phyloP scores from a whole-genome alignment of 2,797 vertebrate species.

The Poeciliopsis gracilis region DNA sequence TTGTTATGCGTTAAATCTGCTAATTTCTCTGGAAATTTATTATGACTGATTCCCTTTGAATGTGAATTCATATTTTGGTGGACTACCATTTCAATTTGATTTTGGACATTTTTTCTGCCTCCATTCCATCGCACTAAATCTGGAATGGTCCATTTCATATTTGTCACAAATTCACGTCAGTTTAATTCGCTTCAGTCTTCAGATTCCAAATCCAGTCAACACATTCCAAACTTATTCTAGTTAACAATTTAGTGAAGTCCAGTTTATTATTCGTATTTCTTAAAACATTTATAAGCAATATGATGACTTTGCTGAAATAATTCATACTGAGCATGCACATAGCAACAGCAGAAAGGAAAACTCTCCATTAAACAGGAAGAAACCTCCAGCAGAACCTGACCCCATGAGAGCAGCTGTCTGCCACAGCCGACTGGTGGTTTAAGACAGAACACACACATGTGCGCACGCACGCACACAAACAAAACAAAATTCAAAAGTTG shows the following conservation, averaged over 20 bases:
- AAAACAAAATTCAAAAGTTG: no score
- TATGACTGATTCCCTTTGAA: background rate
- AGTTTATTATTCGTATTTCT: background rate
- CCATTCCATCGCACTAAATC: background rate
- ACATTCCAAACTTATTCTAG: background rate
- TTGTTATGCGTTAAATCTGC: background rate
- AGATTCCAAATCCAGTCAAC: background rate
- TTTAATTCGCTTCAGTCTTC: background rate
- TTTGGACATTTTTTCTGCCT: background rate
- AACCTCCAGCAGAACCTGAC: background rate
- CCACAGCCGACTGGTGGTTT: no score
- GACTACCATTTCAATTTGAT: background rate
- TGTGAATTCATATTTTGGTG: background rate
- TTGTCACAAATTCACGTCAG: background rate
- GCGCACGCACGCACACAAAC: no score
- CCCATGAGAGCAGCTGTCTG: background rate
- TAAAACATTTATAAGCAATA: background rate
- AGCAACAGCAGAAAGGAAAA: background rate
- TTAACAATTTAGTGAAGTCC: background rate
- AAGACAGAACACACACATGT: no score
- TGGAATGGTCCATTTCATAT: background rate
- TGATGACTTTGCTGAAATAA: background rate
- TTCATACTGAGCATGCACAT: background rate
- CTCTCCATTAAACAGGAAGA: background rate
- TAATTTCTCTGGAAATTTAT: background rate